Conservation (phyloP, 2,888 invertebrate species). For the Acanthopleura granulata region DNA sequence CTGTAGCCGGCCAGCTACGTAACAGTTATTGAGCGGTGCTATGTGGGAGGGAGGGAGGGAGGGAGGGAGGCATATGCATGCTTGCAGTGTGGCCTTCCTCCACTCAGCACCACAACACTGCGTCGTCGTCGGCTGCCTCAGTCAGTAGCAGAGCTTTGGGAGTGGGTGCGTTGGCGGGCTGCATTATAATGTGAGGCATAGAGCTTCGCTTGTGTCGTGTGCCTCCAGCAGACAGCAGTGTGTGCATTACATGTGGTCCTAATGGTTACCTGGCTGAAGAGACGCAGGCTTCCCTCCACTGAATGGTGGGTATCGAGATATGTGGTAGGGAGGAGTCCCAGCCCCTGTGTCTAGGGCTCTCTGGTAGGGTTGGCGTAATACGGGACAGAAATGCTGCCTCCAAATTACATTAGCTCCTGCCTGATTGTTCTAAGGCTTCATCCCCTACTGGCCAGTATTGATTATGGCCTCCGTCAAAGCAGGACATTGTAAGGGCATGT, state of each 20-base stretch:
- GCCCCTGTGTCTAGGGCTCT: too few relatives aligned
- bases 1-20: background rate
- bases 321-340: too few relatives aligned
- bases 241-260: too few relatives aligned
- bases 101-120: too few relatives aligned
- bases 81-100: constrained; percentile 11
- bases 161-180: constrained; percentile 6
- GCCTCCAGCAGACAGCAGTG: too few relatives aligned
- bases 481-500: constrained; percentile 16
- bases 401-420: constrained; percentile 18
- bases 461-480: constrained; percentile 8
- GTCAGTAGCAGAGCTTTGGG: too few relatives aligned
- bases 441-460: background rate
- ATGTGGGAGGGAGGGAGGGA: constrained; percentile 14
- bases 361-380: too few relatives aligned
- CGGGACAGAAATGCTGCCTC: background rate
- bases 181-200: constrained; percentile 6
- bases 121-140: too few relatives aligned
- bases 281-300: too few relatives aligned
- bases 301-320: too few relatives aligned
- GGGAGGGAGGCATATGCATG: constrained; percentile 3
- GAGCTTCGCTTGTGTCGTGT: background rate
- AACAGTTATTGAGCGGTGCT: constrained; percentile 9
- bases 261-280: too few relatives aligned
- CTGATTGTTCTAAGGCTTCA: constrained; percentile 16